A percentile compares a stretch with the other conserved stretches of the same genome.
Evolutionary conservation across 2,113 vertebrate species (phyloP).

Genomic region (Nibea albiflora): DNA sequence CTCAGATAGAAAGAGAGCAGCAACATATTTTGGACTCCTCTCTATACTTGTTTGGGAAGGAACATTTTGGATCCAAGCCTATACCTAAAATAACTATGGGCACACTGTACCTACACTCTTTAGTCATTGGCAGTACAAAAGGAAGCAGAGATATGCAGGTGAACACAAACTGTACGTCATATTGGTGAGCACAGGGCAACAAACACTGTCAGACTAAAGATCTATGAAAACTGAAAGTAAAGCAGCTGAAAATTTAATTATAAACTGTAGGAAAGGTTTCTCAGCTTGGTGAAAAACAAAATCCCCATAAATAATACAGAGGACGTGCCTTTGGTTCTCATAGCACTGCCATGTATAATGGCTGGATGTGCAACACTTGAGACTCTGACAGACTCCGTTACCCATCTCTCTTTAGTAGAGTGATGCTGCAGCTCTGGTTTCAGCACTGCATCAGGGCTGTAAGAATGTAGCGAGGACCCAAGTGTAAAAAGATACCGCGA

Average conservation of each 20-base stretch:
- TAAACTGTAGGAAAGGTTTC: background rate
- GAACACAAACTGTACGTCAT: constrained; percentile 9
- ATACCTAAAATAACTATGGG: constrained; percentile 44
- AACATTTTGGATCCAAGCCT: constrained; percentile 31
- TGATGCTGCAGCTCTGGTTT: background rate
- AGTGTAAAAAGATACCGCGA: background rate
- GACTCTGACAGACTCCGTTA: background rate
- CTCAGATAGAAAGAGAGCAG: constrained; percentile 18
- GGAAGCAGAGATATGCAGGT: constrained; percentile 34
- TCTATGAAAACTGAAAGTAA: background rate
- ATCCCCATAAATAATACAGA: constrained; percentile 6
- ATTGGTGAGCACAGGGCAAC: constrained; percentile 6
- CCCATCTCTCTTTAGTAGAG: background rate
- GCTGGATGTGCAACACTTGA: background rate
- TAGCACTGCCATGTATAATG: background rate
- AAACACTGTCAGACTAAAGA: background rate
- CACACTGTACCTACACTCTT: constrained; percentile 46
- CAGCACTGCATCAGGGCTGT: background rate
- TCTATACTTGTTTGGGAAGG: constrained; percentile 27
- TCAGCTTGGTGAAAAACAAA: constrained; percentile 4
- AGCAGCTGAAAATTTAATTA: constrained; percentile 9
- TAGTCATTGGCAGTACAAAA: constrained; percentile 47
- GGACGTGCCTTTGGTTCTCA: background rate
- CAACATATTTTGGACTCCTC: constrained; percentile 33
- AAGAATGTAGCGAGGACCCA: background rate